These are phyloP conservation scores for Drosophila obscura DNA, from an alignment of 1,140 invertebrate genomes.

Conservation along the genomic window DNA sequence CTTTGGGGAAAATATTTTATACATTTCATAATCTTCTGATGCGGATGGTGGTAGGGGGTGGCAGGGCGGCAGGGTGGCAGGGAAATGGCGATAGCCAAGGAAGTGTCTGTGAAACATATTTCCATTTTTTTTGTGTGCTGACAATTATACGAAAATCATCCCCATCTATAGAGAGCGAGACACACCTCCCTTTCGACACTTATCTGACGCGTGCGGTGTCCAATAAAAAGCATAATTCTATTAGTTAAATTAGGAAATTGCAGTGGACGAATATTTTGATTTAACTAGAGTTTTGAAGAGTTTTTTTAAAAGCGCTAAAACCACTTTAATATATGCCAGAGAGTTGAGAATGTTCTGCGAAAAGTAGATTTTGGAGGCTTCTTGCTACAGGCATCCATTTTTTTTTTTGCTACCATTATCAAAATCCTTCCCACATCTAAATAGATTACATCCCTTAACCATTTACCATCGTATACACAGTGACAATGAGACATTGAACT, in stretches of 20 bases:
- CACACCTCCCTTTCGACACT: constrained; percentile 3
- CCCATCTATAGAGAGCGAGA: constrained; percentile 15
- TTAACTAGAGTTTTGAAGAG: constrained; percentile 13
- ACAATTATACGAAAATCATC: constrained; percentile 50
- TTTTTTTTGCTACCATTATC: no score
- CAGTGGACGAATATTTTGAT: constrained; percentile 9
- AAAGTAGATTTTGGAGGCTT: no score
- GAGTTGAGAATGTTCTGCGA: no score
- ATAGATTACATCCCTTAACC: no score
- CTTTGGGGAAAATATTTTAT: constrained; percentile 56
- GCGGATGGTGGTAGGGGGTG: background rate
- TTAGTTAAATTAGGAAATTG: constrained; percentile 71
- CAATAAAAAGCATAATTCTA: constrained; percentile 55
- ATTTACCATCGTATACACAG: no score
- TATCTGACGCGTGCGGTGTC: constrained; percentile 57
- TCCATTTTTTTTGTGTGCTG: constrained; percentile 22
- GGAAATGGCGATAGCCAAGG: background rate
- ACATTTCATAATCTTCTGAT: constrained; percentile 58
- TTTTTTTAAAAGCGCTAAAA: no score
- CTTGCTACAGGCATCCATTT: no score
- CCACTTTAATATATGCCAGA: no score
- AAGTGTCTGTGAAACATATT: constrained; percentile 22
- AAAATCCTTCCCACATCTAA: no score
- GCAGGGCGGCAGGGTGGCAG: background rate
- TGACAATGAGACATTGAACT: no score